These are phyloP conservation scores for Zaprionus inermis DNA, from an alignment of 1,140 invertebrate genomes.

Conservation along the genomic window DNA sequence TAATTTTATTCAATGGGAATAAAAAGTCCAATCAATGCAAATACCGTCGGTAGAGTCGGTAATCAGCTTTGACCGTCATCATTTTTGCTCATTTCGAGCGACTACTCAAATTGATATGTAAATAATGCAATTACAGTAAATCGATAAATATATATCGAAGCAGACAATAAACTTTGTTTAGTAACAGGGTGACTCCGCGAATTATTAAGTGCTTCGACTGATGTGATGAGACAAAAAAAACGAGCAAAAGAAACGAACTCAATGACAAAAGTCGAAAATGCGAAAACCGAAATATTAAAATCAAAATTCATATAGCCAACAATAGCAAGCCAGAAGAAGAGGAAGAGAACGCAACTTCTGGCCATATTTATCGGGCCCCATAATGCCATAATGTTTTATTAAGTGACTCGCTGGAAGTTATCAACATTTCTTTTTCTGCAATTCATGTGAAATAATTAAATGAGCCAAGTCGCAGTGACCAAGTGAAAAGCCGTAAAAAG, in stretches of 20 bases:
- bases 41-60: neutral
- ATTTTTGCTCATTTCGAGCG: neutral
- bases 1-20: neutral
- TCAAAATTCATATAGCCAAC: conserved; percentile 39
- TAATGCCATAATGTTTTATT: conserved; percentile 57
- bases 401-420: conserved; percentile 51
- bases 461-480: conserved; percentile 49
- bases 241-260: neutral
- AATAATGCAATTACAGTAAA: conserved; percentile 35
- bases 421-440: conserved; percentile 58
- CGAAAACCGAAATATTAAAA: conserved; percentile 36
- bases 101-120: conserved; percentile 26
- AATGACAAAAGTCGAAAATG: conserved; percentile 26
- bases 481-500: conserved; percentile 44
- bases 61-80: neutral
- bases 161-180: conserved; percentile 29
- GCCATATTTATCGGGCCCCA: conserved; percentile 42
- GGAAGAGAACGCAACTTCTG: conserved; percentile 21
- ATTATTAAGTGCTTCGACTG: conserved; percentile 17
- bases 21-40: neutral
- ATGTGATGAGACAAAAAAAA: neutral
- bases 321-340: conserved; percentile 6
- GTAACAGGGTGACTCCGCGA: conserved; percentile 27
- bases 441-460: conserved; percentile 76
- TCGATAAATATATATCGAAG: conserved; percentile 12